phyloP scores from a whole-genome alignment of 2,888 invertebrate genomes.

The Eulithis testata region DNA sequence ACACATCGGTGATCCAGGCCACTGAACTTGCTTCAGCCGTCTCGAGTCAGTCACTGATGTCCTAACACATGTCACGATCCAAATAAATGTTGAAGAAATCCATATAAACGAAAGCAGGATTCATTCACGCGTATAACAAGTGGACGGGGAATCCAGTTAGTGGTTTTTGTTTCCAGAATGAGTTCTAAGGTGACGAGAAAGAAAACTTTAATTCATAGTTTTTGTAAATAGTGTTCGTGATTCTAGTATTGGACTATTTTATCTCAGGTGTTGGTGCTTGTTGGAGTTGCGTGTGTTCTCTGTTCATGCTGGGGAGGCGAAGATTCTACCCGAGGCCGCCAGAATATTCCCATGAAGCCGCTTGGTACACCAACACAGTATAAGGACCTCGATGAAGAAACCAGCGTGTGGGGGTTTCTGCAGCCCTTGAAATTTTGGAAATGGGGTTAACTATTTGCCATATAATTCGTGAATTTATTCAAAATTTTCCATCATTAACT shows the following conservation, averaged over 20 bases:
- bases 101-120: constrained; percentile 55
- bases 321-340: constrained; percentile 45
- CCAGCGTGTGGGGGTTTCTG: constrained; percentile 59
- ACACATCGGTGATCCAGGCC: constrained; percentile 57
- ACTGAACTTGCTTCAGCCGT: constrained; percentile 54
- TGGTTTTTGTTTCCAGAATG: constrained; percentile 44
- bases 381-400: constrained; percentile 52
- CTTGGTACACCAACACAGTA: constrained; percentile 42
- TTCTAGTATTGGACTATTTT: constrained; percentile 10
- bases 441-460: constrained; percentile 58
- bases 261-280: constrained; percentile 54
- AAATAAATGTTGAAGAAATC: constrained; percentile 55
- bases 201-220: neutral
- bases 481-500: constrained; percentile 13
- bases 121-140: constrained; percentile 58
- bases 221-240: constrained; percentile 12
- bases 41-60: constrained; percentile 34
- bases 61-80: constrained; percentile 46
- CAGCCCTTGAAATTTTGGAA: constrained; percentile 59
- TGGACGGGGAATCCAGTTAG: constrained; percentile 38
- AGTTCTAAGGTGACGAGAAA: constrained; percentile 47
- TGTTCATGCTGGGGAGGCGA: constrained; percentile 52
- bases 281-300: constrained; percentile 53
- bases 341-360: constrained; percentile 51
- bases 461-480: constrained; percentile 17